Conservation (phyloP, 2,113 vertebrate species). For the Bambusicola thoracicus region DNA sequence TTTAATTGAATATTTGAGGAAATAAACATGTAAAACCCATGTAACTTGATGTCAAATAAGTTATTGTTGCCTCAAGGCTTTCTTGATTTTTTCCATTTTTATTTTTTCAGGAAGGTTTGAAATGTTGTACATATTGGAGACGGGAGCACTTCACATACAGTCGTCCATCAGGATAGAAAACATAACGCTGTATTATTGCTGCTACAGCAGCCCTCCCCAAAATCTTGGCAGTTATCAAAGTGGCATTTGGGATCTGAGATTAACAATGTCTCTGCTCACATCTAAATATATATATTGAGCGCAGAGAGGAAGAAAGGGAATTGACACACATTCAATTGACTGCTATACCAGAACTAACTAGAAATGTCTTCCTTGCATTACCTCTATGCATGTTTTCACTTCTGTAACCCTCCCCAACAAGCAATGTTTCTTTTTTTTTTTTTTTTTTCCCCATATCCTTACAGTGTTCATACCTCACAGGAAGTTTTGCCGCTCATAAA, state of each 20-base stretch:
- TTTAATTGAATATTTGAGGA: constrained; percentile 81
- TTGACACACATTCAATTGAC: constrained; percentile 56
- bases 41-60: constrained; percentile 67
- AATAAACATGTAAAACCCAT: constrained; percentile 77
- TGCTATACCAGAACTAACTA: constrained; percentile 19
- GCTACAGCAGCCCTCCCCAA: constrained; percentile 22
- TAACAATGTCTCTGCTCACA: constrained; percentile 60
- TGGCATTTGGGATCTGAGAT: constrained; percentile 57
- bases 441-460: neutral
- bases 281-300: constrained; percentile 46
- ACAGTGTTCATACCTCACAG: neutral
- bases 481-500: neutral
- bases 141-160: constrained; percentile 54
- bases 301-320: constrained; percentile 13
- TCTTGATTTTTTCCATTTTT: constrained; percentile 51
- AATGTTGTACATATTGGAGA: constrained; percentile 61
- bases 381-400: neutral
- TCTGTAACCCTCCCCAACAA: neutral
- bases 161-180: constrained; percentile 60
- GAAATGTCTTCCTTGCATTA: constrained; percentile 30
- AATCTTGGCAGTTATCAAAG: constrained; percentile 26
- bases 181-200: constrained; percentile 35
- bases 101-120: constrained; percentile 57
- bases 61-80: constrained; percentile 57
- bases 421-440: neutral